phyloP scores from a whole-genome alignment of 1,140 invertebrate species.

The Eumeta japonica region DNA sequence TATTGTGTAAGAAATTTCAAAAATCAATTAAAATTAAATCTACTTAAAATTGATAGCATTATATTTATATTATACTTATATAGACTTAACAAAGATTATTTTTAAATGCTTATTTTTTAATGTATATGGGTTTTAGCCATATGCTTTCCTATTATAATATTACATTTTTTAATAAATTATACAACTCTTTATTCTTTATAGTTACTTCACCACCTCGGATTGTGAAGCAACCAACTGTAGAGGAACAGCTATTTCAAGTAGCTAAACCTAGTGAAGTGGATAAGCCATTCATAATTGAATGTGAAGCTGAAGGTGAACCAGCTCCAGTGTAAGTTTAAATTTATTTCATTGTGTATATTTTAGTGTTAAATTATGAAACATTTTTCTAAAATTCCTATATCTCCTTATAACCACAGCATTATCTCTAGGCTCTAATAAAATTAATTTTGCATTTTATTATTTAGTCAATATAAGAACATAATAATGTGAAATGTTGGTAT shows the following conservation, averaged over 20 bases:
- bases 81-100: not conserved
- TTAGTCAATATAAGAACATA: too few species aligned
- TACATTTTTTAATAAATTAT: not conserved
- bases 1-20: not conserved
- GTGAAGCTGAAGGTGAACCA: constrained; percentile 90
- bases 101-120: not conserved
- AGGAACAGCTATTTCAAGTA: constrained; percentile 90
- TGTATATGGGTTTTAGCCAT: not conserved
- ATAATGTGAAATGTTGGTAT: too few species aligned
- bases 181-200: constrained; percentile 33
- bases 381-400: too few species aligned
- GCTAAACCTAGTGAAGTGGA: constrained; percentile 79
- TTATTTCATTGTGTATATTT: not conserved
- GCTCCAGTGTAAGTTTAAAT: constrained; percentile 72
- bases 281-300: constrained; percentile 92
- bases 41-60: not conserved
- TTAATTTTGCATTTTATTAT: too few species aligned
- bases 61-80: not conserved
- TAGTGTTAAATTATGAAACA: not conserved
- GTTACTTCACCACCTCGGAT: constrained; percentile 85
- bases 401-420: too few species aligned
- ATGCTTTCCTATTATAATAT: not conserved
- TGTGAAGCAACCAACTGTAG: constrained; percentile 85
- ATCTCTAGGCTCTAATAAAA: too few species aligned
- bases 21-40: not conserved